A percentile compares a stretch with the other conserved stretches of the same genome.
These are phyloP conservation scores for Molossus molossus DNA, from an alignment of 2,797 vertebrate genomes.

Conservation along the genomic window DNA sequence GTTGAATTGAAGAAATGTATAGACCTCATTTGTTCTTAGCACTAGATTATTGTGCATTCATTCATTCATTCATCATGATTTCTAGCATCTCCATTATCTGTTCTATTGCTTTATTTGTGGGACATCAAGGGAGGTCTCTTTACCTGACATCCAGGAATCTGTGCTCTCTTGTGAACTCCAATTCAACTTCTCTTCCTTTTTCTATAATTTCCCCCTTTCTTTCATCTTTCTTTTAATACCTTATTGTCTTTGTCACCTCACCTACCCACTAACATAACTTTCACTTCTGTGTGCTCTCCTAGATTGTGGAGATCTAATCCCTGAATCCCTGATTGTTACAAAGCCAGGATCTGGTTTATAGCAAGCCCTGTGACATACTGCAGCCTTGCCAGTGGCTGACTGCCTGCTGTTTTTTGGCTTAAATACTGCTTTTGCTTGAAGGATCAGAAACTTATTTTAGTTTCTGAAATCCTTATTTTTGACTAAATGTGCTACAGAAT, in stretches of 20 bases:
- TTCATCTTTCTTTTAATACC: conserved; percentile 12
- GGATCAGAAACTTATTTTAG: conserved; percentile 59
- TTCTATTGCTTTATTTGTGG: conserved; percentile 28
- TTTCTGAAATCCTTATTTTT: conserved; percentile 78
- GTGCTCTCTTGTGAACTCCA: conserved; percentile 21
- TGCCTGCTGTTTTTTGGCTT: conserved; percentile 69
- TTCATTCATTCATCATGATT: conserved; percentile 31
- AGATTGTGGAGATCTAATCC: neutral
- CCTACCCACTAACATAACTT: neutral
- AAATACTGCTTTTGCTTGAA: conserved; percentile 75
- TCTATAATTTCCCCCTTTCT: neutral
- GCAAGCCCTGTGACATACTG: neutral
- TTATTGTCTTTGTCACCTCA: conserved; percentile 5
- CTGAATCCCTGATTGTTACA: neutral
- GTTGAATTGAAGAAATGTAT: neutral
- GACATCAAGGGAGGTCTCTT: neutral
- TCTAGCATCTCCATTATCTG: conserved; percentile 17
- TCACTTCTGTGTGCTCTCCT: conserved; percentile 12
- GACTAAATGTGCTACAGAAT: conserved; percentile 37
- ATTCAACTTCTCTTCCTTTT: neutral
- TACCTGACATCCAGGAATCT: neutral
- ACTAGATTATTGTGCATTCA: neutral
- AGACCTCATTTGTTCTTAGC: neutral
- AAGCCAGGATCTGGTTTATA: neutral
- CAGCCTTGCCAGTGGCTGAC: conserved; percentile 68